phyloP scores from a whole-genome alignment of 1,140 invertebrate species.

The Panulirus ornatus region DNA sequence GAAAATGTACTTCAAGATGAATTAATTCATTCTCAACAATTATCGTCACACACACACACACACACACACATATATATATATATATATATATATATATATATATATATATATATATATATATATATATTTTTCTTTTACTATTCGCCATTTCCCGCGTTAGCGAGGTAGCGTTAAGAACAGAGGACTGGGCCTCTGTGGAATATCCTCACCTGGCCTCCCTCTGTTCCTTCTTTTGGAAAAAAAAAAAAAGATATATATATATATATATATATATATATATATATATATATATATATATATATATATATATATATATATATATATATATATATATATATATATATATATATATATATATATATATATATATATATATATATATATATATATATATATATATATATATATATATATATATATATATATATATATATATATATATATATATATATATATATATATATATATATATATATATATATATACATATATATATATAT shows the following conservation, averaged over 20 bases:
- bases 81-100: constrained; percentile 48
- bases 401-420: constrained; percentile 44
- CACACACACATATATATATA: constrained; percentile 37
- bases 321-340: constrained; percentile 56
- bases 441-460: constrained; percentile 43
- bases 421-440: constrained; percentile 42
- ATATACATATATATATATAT: constrained; percentile 35
- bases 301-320: constrained; percentile 33
- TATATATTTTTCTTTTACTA: not conserved
- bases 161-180: no score
- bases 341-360: constrained; percentile 50
- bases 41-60: constrained; percentile 21
- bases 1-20: not conserved
- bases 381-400: constrained; percentile 52
- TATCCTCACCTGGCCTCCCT: no score
- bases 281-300: constrained; percentile 9
- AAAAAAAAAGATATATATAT: constrained; percentile 16
- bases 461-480: constrained; percentile 52
- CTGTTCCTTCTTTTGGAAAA: no score
- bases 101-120: constrained; percentile 39
- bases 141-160: no score
- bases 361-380: constrained; percentile 48
- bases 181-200: no score
- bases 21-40: not conserved
- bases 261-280: constrained; percentile 28